Percentiles rank a stretch among this genome's conserved stretches.
Conservation (phyloP, 2,113 vertebrate species). For the Elephas maximus region DNA sequence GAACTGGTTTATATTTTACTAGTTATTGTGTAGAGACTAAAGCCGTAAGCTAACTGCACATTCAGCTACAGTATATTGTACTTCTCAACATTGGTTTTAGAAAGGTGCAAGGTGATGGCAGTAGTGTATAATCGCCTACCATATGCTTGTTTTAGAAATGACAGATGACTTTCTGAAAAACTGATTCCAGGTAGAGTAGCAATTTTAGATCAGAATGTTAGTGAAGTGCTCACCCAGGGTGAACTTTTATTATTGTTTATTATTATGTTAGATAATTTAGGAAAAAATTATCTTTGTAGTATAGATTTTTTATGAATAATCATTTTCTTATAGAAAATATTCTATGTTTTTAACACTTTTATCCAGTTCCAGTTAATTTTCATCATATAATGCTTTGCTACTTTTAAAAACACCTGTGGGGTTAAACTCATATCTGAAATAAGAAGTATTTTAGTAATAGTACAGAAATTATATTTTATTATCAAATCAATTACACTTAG, state of each 20-base stretch:
- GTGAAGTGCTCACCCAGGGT: constrained; percentile 23
- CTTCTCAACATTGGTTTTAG: not conserved
- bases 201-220: constrained; percentile 26
- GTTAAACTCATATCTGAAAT: constrained; percentile 43
- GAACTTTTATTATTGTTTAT: constrained; percentile 39
- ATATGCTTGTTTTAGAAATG: not conserved
- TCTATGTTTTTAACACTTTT: constrained; percentile 29
- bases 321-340: constrained; percentile 34
- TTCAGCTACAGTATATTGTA: not conserved
- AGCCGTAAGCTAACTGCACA: not conserved
- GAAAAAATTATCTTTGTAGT: not conserved
- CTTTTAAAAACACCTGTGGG: constrained; percentile 22
- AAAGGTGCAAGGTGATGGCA: not conserved
- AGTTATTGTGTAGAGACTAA: not conserved
- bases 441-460: constrained; percentile 35
- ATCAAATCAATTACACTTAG: not conserved
- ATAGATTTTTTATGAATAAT: constrained; percentile 43
- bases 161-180: not conserved
- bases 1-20: not conserved
- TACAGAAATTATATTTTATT: constrained; percentile 10
- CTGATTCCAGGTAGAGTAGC: not conserved
- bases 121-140: not conserved
- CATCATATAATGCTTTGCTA: not conserved
- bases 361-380: constrained; percentile 16
- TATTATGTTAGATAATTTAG: constrained; percentile 12